Base-by-base conservation (phyloP, 1,140 invertebrate species). In the Drosophila bocki region DNA sequence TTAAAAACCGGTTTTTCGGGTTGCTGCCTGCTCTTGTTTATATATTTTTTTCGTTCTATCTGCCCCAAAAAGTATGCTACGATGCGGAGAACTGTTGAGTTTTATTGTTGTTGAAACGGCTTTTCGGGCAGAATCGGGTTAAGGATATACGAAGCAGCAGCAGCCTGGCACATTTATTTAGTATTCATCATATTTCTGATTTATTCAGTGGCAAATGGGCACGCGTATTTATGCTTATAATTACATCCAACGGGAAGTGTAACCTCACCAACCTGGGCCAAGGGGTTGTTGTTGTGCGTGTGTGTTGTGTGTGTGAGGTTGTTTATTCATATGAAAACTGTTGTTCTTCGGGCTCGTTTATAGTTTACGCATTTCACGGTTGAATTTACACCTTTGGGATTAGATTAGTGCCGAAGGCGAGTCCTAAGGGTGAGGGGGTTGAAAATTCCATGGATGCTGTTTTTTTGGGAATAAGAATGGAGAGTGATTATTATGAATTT, bases 131-230 rank as follows among this genome's bases (percentile, higher is more conserved):
- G 53, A 61, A 53, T 35, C 51, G 42, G 67, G 53, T 71, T 48
- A 59, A 71, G 69, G 69, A 72, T 35, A 70, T 48, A 32, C 13
- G 17, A 26, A 13, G 53, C 53, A 61, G 50, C 58, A 13, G 53
- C 53, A 61, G 54, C 58, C 47, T 63, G 68, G 48, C 59, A 70
- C 76, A 80, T 78, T 88, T 90, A 87, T 90, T 87, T 88, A 84
- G 84, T 81, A 88, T 88, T 88, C 84, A 87, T 87, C 82, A 86
- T 79, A 88, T 88, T 88, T 88, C 85, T 88, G 84, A 88, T 88
- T 90, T 90, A 88, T 88, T 88, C 85, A 88, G 80, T 84, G 69
- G 76, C 80, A 81, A 87, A 90, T 90, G 84, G 75, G 84, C 84
- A 81, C 85, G 82, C 85, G 75, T 82, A 90, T 90, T 84, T 81